Conservation (phyloP, 1,140 invertebrate species). For the Oncopodura yosiiana region DNA sequence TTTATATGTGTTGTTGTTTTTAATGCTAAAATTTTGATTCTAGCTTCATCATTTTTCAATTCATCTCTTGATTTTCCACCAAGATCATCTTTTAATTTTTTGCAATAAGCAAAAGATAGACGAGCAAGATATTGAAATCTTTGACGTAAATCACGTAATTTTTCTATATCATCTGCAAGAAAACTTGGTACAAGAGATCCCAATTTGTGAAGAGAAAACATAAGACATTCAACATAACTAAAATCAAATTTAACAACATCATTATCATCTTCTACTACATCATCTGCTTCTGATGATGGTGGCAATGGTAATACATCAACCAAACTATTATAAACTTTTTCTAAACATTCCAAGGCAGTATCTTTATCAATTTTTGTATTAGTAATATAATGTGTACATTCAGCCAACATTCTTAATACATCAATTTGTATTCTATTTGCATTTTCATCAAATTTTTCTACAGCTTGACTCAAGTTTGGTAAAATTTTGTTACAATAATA, state of each 20-base stretch:
- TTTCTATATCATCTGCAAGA: constrained; percentile 63
- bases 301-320: constrained; percentile 60
- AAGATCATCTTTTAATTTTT: constrained; percentile 77
- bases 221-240: constrained; percentile 83
- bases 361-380: constrained; percentile 53
- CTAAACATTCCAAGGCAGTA: constrained; percentile 60
- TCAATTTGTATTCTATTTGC: constrained; percentile 65
- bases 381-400: constrained; percentile 66
- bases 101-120: constrained; percentile 83
- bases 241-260: constrained; percentile 80
- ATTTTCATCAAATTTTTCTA: constrained; percentile 44
- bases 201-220: constrained; percentile 82
- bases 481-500: constrained; percentile 80
- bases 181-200: constrained; percentile 68
- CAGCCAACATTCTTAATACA: constrained; percentile 74
- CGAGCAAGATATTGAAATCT: constrained; percentile 83
- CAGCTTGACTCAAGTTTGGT: constrained; percentile 47
- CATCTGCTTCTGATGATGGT: too few relatives aligned
- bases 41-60: too few relatives aligned
- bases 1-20: constrained; percentile 90
- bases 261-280: too few relatives aligned
- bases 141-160: constrained; percentile 76
- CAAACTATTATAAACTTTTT: constrained; percentile 61
- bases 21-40: too few relatives aligned
- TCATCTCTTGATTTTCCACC: too few relatives aligned